These are phyloP conservation scores for Temnothorax longispinosus DNA, from an alignment of 1,140 invertebrate species.

Conservation along the genomic window DNA sequence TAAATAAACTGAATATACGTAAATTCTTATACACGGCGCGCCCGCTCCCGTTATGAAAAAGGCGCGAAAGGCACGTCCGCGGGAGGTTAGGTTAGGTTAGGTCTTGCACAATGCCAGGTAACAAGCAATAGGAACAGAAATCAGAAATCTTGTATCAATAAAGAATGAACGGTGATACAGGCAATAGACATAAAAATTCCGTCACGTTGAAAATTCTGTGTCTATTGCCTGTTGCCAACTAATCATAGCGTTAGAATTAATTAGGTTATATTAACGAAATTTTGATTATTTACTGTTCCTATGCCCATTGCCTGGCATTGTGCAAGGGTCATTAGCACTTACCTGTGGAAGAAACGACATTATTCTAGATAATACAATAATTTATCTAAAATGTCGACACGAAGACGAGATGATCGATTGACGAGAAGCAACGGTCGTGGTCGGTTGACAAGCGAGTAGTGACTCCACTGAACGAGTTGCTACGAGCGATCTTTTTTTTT, in stretches of 20 bases:
- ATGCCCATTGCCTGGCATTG: not conserved
- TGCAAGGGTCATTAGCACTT: not conserved
- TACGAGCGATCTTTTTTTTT: no score
- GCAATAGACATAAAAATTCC: not conserved
- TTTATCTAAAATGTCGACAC: no score
- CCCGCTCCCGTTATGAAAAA: no score
- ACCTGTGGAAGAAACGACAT: not conserved
- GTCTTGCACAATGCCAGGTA: slow-evolving; percentile 4
- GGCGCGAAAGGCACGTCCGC: no score
- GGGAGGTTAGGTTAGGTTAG: not conserved
- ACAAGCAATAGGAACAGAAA: slow-evolving; percentile 12
- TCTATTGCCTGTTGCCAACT: no score
- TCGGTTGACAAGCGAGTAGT: no score
- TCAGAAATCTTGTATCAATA: not conserved
- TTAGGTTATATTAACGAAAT: not conserved
- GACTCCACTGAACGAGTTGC: no score
- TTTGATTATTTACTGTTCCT: not conserved
- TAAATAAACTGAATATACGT: no score
- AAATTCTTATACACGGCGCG: no score
- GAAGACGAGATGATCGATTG: no score
- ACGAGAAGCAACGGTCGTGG: no score
- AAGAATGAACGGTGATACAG: not conserved
- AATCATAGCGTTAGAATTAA: no score
- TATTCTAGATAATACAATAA: not conserved
- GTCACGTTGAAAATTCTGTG: not conserved